Conservation (phyloP, 2,797 vertebrate species). For the Falco berigora region DNA sequence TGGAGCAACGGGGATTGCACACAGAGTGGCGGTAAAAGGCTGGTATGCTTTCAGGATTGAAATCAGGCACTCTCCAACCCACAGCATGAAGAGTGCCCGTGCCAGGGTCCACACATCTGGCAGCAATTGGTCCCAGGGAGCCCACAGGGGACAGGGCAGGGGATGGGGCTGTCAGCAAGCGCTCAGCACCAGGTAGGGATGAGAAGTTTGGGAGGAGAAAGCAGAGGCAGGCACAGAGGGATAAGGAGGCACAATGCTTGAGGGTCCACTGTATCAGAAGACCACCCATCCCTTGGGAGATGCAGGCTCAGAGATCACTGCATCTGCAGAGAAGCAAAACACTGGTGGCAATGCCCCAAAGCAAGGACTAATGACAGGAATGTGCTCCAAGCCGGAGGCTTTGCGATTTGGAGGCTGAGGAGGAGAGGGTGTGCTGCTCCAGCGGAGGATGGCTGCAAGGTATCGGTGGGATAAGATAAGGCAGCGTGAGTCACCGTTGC, state of each 20-base stretch:
- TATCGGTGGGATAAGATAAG: background rate
- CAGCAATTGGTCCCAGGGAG: background rate
- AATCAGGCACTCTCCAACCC: background rate
- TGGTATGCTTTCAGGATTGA: background rate
- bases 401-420: background rate
- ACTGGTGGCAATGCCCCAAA: background rate
- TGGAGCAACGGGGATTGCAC: background rate
- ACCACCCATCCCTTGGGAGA: background rate
- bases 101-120: background rate
- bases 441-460: background rate
- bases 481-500: background rate
- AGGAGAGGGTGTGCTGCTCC: background rate
- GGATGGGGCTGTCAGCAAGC: background rate
- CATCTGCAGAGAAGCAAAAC: background rate
- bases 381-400: background rate
- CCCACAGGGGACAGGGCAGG: background rate
- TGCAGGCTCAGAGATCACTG: background rate
- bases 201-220: background rate
- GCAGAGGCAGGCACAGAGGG: background rate
- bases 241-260: background rate
- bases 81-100: accelerated
- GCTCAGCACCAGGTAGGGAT: background rate
- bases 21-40: background rate
- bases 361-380: background rate
- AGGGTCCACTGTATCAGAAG: background rate